Evolutionary conservation across 2,888 invertebrate species (phyloP), one percentile per base, ranked within the genome.

Genomic region (Catotricha subobsoleta): DNA sequence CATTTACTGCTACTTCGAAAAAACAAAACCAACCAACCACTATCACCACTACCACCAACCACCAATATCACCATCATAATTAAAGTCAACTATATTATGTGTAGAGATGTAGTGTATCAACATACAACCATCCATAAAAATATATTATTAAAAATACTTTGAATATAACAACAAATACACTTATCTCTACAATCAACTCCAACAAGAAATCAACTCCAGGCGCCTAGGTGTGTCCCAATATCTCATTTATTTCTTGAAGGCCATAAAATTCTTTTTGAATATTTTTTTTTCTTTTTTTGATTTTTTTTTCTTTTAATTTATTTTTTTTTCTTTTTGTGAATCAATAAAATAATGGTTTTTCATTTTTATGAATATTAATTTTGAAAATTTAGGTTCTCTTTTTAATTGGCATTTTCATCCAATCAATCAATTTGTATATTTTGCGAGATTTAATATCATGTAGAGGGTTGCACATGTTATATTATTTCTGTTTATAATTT

Each of bases 211-310:
- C 41, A 44, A 35, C 38, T 25, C 39, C 42, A 43, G 44, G 45
- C 47, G 45, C 46, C 46, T 47, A 47, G 47, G 47, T 47, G 44
- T 47, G 47, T 47, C 47, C 45, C 25, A 19, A 39, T 16, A 25
- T 23, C n/a, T n/a, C n/a, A n/a, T n/a, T 23, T 27, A 16, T 34
- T 34, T 34, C 12, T 19, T 18, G 18, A 37, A 27, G 37, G 37
- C 37, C 34, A 34, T 30, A 7, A 13, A 40, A n/a, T n/a, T n/a
- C n/a, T n/a, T n/a, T n/a, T 34, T 34, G 34, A 34, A 34, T 13
- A 19, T 20, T 10, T 44, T 44, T 21, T 27, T 46, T 40, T 42
- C 28, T 37, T 39, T 43, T 30, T 40, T 35, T 21, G 20, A 28
- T 37, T 28, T 34, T 40, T 40, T 39, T 39, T 44, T 40, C n/a